phyloP scores from a whole-genome alignment of 2,888 invertebrate genomes.

The Cheilosia grossa region DNA sequence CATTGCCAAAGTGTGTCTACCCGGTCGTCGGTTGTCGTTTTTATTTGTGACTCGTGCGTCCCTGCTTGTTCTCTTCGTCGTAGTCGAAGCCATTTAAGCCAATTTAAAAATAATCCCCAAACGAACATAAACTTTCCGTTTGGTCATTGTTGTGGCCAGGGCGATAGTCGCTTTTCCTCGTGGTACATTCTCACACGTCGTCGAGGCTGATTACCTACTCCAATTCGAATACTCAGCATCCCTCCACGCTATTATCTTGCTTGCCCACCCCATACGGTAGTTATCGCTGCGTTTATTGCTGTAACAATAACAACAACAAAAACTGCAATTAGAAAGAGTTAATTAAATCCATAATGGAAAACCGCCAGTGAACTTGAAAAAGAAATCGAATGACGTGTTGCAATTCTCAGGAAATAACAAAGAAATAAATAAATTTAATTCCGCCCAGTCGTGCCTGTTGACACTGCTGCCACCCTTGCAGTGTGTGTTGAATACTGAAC shows the following conservation, averaged over 20 bases:
- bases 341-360: constrained; percentile 56
- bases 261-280: constrained; percentile 24
- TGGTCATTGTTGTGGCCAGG: constrained; percentile 40
- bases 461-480: constrained; percentile 46
- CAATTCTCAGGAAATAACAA: constrained; percentile 40
- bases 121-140: constrained; percentile 25
- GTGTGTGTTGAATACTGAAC: constrained; percentile 68
- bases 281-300: constrained; percentile 10
- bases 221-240: background rate
- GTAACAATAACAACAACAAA: background rate
- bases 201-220: constrained; percentile 18
- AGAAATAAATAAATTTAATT: constrained; percentile 44
- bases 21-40: constrained; percentile 46
- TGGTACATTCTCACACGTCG: constrained; percentile 4
- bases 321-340: constrained; percentile 36
- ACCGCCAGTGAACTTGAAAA: constrained; percentile 65
- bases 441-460: constrained; percentile 34
- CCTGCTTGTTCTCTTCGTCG: constrained; percentile 20
- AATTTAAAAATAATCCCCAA: constrained; percentile 59
- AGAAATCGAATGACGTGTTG: constrained; percentile 16
- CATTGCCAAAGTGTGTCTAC: constrained; percentile 55
- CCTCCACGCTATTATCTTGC: background rate
- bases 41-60: constrained; percentile 32
- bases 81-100: constrained; percentile 19
- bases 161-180: constrained; percentile 18